Percentiles rank a stretch among this genome's conserved stretches.
Conservation (phyloP, 2,113 vertebrate species). For the Riparia riparia region DNA sequence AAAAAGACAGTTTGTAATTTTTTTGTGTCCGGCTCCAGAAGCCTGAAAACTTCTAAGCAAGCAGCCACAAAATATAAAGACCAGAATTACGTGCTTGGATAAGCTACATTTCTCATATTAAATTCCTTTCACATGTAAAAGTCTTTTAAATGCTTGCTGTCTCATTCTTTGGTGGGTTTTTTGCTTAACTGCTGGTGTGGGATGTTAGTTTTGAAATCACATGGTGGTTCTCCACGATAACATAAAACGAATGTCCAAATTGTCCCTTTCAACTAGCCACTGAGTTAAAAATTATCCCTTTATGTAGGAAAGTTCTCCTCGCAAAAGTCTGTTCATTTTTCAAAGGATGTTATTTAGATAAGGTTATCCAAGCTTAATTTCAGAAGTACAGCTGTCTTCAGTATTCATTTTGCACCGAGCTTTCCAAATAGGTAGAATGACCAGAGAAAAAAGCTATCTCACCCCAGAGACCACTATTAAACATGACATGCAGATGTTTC, state of each 20-base stretch:
- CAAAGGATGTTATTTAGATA: conserved; percentile 45
- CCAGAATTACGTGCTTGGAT: background rate
- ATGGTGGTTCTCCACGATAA: background rate
- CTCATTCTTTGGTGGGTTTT: background rate
- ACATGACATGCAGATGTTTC: background rate
- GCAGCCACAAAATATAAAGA: background rate
- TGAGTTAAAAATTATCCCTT: conserved; percentile 32
- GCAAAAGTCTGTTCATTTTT: conserved; percentile 28
- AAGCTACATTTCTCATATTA: background rate
- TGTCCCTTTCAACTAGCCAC: background rate
- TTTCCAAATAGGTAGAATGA: background rate
- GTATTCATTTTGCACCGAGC: background rate
- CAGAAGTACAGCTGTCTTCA: background rate
- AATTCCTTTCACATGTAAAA: background rate
- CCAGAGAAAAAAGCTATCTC: background rate
- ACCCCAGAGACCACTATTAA: background rate
- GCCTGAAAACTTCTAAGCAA: background rate
- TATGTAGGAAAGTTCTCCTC: conserved; percentile 18
- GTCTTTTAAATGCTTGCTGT: background rate
- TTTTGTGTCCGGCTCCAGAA: background rate
- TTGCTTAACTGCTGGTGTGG: background rate
- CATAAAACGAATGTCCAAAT: background rate
- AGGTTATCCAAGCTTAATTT: conserved; percentile 23
- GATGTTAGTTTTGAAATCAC: conserved; percentile 20
- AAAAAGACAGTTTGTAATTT: background rate